Evolutionary conservation across 2,797 vertebrate genomes (phyloP).

Genomic region (Pachyuromys duprasi): DNA sequence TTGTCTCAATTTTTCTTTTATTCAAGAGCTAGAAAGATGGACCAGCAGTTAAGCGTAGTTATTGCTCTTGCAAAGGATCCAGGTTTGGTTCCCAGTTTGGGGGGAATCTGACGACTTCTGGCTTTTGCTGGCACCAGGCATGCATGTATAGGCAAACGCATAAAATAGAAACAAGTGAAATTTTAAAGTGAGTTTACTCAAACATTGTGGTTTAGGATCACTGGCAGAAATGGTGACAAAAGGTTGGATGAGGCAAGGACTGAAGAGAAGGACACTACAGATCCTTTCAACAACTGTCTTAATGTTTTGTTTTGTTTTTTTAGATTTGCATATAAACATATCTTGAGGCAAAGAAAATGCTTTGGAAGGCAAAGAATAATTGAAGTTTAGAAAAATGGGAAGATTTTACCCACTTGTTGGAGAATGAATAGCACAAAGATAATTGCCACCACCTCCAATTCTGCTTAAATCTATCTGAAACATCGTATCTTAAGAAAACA

Average conservation of each 20-base stretch:
- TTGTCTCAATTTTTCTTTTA: neutral
- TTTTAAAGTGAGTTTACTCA: neutral
- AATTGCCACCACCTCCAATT: constrained; percentile 29
- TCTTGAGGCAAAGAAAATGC: constrained; percentile 8
- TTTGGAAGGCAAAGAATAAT: constrained; percentile 21
- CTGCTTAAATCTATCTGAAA: constrained; percentile 25
- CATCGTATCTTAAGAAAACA: constrained; percentile 26
- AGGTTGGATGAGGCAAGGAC: neutral
- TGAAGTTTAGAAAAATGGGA: constrained; percentile 45
- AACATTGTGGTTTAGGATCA: constrained; percentile 48
- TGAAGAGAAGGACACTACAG: constrained; percentile 32
- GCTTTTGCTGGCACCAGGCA: neutral
- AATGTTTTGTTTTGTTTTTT: neutral
- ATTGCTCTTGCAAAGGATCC: neutral
- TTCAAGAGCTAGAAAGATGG: neutral
- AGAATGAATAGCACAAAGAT: constrained; percentile 21
- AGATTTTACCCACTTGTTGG: neutral
- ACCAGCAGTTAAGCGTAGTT: too few species aligned
- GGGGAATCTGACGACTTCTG: neutral
- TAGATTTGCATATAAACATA: neutral
- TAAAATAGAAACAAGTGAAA: neutral
- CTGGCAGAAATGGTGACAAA: neutral
- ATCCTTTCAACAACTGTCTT: neutral
- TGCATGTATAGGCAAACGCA: neutral
- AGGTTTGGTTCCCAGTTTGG: neutral